phyloP scores from a whole-genome alignment of 1,140 invertebrate genomes.

The Conus betulinus region DNA sequence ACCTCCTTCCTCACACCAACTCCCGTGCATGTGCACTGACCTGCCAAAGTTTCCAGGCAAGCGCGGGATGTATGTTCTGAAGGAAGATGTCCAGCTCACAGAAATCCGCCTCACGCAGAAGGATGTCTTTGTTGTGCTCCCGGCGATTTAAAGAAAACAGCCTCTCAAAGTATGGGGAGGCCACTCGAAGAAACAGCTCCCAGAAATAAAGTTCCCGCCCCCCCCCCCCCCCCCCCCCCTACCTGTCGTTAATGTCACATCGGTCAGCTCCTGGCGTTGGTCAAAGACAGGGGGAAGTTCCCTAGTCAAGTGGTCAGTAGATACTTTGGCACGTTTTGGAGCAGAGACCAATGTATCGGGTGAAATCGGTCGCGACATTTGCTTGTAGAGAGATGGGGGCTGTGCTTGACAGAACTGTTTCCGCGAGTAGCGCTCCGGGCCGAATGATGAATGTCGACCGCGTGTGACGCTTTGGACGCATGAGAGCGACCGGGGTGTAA shows the following conservation, averaged over 20 bases:
- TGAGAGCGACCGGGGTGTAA: too few relatives aligned
- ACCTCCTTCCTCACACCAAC: too few relatives aligned
- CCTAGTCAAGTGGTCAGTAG: too few relatives aligned
- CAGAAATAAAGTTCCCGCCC: neutral
- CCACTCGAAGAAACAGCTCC: neutral
- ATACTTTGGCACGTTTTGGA: too few relatives aligned
- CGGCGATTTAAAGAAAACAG: neutral
- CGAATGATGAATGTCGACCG: too few relatives aligned
- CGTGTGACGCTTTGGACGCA: too few relatives aligned
- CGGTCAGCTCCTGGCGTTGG: neutral
- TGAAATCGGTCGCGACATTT: too few relatives aligned
- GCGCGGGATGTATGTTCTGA: neutral
- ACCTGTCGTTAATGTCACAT: neutral
- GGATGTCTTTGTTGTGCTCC: neutral
- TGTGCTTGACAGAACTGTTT: too few relatives aligned
- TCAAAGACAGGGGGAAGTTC: too few relatives aligned
- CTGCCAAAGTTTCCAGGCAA: neutral
- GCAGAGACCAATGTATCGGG: too few relatives aligned
- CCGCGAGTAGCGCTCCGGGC: too few relatives aligned
- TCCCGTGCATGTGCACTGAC: neutral
- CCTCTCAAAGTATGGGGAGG: neutral
- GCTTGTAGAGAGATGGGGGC: too few relatives aligned
- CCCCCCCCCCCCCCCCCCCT: neutral
- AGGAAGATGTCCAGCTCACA: neutral
- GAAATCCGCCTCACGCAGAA: neutral